Base-by-base conservation (phyloP, 1,140 invertebrate species). In the Ips nitidus region DNA sequence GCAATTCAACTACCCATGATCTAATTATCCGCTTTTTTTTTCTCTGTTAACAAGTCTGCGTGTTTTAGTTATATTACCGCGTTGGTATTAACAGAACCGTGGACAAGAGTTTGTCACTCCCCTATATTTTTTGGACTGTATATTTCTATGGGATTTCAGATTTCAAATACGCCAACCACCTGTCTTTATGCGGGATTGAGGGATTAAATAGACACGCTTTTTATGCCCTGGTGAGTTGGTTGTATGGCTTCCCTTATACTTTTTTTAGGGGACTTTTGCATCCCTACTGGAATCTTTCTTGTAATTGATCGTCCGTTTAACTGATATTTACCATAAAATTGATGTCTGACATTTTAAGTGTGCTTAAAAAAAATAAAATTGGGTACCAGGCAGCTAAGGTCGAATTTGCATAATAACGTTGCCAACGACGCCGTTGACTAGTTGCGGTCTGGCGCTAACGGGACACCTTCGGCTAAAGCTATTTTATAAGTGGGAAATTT, bases 1-100 rank as follows among this genome's bases (percentile, higher is more conserved):
- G 6, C 38, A 41, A 8, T 59, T 40, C 41, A 55, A 55, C 8
- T 55, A 55, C 52, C 52, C 37, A 59, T 38, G 57, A 59, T 59
- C 38, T 42, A 59, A 59, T 59, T 59, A 59, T 59, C 8, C n/a
- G 57, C 41, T 42, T 59, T 36, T 59, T 59, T 40, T 4, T 59
- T 59, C 39, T 36, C 39, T 56, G 47, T 50, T 50, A 22, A 22
- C 22, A 22, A 22, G 22, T 22, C 22, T 22, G 22, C 22, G 22
- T 22, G 22, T 22, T 22, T 22, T 22, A 22, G 22, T 0, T 22
- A 22, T 22, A 22, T 22, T 22, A 22, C 22, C 22, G 22, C 22
- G 22, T 22, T 22, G 22, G 22, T 22, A 22, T 22, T 22, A 22
- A 22, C 22, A 22, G 22, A 22, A 22, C 22, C 22, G 22, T 22